These are phyloP conservation scores for Drosophila trapezifrons DNA, from an alignment of 1,140 invertebrate species.

Conservation along the genomic window DNA sequence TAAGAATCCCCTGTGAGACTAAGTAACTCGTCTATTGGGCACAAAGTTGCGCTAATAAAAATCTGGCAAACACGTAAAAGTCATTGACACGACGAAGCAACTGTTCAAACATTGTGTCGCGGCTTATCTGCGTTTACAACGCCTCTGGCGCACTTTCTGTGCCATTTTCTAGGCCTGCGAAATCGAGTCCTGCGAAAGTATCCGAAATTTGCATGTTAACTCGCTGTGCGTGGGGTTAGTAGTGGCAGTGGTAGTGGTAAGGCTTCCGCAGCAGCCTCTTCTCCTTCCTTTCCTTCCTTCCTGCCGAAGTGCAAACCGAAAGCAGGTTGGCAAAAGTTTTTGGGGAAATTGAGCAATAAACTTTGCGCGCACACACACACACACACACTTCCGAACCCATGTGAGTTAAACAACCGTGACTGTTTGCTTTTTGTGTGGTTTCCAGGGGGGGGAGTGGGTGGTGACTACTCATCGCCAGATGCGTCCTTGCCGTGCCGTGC, in stretches of 20 bases:
- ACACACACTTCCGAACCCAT: background rate
- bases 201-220: constrained; percentile 78
- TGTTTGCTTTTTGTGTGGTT: constrained; percentile 42
- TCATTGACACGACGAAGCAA: constrained; percentile 46
- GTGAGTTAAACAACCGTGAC: constrained; percentile 46
- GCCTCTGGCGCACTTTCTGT: constrained; percentile 27
- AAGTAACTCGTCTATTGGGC: constrained; percentile 59
- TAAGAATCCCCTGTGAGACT: background rate
- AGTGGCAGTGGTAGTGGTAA: constrained; percentile 45
- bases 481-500: constrained; percentile 25
- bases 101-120: constrained; percentile 75
- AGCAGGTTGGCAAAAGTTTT: constrained; percentile 72
- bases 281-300: background rate
- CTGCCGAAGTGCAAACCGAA: constrained; percentile 16
- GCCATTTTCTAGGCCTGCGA: constrained; percentile 18
- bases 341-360: constrained; percentile 79
- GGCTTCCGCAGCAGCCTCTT: constrained; percentile 20
- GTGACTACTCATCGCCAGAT: constrained; percentile 37
- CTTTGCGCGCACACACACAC: constrained; percentile 52
- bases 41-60: constrained; percentile 73
- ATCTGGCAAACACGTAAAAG: constrained; percentile 68
- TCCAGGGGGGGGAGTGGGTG: background rate
- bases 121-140: constrained; percentile 63
- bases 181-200: constrained; percentile 73
- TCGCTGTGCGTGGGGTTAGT: constrained; percentile 66